These are phyloP conservation scores for Diaperis boleti DNA, from an alignment of 2,888 invertebrate genomes.

Conservation along the genomic window DNA sequence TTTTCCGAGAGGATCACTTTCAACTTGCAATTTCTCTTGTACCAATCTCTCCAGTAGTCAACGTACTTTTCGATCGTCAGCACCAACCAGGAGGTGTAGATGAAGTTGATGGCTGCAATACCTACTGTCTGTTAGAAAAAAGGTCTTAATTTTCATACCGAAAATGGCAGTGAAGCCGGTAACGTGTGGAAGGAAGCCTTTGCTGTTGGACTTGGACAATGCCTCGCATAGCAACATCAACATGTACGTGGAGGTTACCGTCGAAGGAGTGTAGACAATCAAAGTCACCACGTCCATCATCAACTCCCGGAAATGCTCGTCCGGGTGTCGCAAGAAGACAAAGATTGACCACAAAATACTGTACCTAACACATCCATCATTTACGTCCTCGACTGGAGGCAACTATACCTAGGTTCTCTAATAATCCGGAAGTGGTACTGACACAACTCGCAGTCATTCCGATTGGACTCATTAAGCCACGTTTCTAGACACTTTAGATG, in stretches of 20 bases:
- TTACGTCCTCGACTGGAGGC: neutral
- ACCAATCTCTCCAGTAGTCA: constrained; percentile 64
- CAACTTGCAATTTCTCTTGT: constrained; percentile 60
- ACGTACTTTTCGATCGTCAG: constrained; percentile 61
- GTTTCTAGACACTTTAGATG: constrained; percentile 71
- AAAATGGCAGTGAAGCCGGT: constrained; percentile 63
- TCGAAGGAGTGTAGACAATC: constrained; percentile 68
- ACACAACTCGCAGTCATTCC: constrained; percentile 71
- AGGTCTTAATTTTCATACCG: constrained; percentile 52
- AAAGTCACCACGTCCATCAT: constrained; percentile 68
- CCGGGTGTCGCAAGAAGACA: constrained; percentile 65
- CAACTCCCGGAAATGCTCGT: constrained; percentile 66
- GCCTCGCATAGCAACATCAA: constrained; percentile 64
- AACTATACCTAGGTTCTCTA: constrained; percentile 62
- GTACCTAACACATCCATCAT: constrained; percentile 50
- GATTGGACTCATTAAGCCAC: constrained; percentile 70
- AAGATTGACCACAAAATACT: constrained; percentile 60
- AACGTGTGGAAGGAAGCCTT: constrained; percentile 58
- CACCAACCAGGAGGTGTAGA: constrained; percentile 66
- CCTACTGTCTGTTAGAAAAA: constrained; percentile 20
- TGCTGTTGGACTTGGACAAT: constrained; percentile 57
- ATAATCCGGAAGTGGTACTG: constrained; percentile 68
- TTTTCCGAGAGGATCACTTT: constrained; percentile 41
- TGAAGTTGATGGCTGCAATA: constrained; percentile 65
- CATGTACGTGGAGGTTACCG: constrained; percentile 65